Evolutionary conservation across 1,140 invertebrate genomes (phyloP).

Genomic region (Antheraea mylitta): DNA sequence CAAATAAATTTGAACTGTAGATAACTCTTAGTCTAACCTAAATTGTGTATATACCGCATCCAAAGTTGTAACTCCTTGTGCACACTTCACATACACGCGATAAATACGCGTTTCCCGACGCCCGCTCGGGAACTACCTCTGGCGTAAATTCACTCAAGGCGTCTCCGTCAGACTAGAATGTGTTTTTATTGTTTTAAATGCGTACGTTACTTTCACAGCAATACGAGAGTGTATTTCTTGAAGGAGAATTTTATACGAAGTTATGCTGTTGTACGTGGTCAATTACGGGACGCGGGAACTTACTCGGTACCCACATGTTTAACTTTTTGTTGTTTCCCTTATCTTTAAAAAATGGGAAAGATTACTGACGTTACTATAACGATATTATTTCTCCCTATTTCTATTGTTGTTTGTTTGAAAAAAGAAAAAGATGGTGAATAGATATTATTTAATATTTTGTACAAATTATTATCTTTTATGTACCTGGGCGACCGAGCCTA

Average conservation of each 20-base stretch:
- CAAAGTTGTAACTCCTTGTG: conserved; percentile 12
- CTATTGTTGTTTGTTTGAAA: neutral
- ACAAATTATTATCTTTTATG: neutral
- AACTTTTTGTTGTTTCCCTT: conserved; percentile 15
- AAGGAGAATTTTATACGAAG: conserved; percentile 42
- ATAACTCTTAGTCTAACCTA: neutral
- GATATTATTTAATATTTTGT: neutral
- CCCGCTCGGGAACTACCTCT: conserved; percentile 22
- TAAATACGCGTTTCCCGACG: conserved; percentile 34
- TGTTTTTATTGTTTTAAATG: conserved; percentile 64
- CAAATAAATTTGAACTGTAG: neutral
- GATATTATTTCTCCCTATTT: neutral
- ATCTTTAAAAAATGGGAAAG: conserved; percentile 13
- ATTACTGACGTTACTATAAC: conserved; percentile 10
- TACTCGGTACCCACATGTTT: conserved; percentile 14
- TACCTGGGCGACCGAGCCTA: too few species aligned
- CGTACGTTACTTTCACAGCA: conserved; percentile 48
- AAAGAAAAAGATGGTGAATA: neutral
- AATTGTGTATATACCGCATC: conserved; percentile 25
- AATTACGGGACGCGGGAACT: conserved; percentile 32
- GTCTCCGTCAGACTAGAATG: conserved; percentile 44
- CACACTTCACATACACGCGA: conserved; percentile 11
- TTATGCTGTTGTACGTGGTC: conserved; percentile 39
- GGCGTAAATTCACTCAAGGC: conserved; percentile 56
- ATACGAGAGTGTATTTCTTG: conserved; percentile 32